Base-by-base conservation (phyloP, 2,113 vertebrate genomes). In the Cryptotis parvus region DNA sequence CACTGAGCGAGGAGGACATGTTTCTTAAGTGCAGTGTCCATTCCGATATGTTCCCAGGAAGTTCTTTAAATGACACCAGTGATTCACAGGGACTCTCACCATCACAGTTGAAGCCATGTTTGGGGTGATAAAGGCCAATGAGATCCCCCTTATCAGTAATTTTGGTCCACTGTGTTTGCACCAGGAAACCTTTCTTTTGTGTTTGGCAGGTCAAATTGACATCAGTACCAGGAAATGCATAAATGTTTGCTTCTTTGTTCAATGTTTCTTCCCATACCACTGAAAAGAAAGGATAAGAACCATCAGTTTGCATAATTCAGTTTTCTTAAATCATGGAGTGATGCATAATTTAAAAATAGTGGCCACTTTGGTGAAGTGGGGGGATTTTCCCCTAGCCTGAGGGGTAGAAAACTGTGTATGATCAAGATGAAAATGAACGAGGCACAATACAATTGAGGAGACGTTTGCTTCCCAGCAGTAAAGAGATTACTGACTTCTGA, bases 151-250 rank as follows among this genome's bases (percentile, higher is more conserved):
- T 78, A 29, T 70, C 0, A 0, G 85, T 77, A 33, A 75, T 61
- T 79, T 96, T 97, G 88, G 97, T 95, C 97, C 97, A 98, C 29
- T 97, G 97, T 15, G 68, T 94, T 94, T 98, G 97, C 15, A 96
- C 84, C 69, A 93, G 77, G n/a, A 96, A 69, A 78, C 2, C 8
- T 43, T 33, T 86, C 39, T 76, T 87, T 45, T 39, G 77, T n/a
- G n/a, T 80, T 58, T 93, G 94, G 72, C 97, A 98, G 18, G 8
- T 65, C 80, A 98, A 73, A 27, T 94, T 95, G 92, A 97, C 72
- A 0, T 96, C 77, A 11, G 93, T 85, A 31, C 96, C 96, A 3
- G 96, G 94, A 1, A 90, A 70, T 89, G 83, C 91, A 0, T 1
- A 94, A 77, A 97, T 14, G 14, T 93, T 66, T 96, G 72, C 80